These are phyloP conservation scores for Lycia hirtaria DNA, from an alignment of 2,888 invertebrate genomes.

Conservation along the genomic window DNA sequence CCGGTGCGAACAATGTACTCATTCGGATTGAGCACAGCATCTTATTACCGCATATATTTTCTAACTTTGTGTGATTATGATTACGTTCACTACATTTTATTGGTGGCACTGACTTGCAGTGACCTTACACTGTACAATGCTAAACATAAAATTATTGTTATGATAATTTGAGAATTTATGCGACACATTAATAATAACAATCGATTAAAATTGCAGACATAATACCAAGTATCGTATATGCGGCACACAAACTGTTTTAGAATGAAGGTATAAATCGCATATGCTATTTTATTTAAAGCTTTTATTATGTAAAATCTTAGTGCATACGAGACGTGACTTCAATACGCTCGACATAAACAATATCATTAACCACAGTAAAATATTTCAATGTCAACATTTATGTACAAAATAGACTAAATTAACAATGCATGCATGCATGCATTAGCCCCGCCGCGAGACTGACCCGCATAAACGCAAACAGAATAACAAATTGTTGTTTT, in stretches of 20 bases:
- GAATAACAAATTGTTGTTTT: conserved; percentile 74
- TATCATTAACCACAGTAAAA: conserved; percentile 16
- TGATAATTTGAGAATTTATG: not conserved
- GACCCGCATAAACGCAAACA: conserved; percentile 67
- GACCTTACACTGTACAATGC: conserved; percentile 12
- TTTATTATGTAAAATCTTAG: not conserved
- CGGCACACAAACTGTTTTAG: not conserved
- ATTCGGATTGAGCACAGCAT: conserved; percentile 48
- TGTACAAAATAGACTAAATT: conserved; percentile 27
- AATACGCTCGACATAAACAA: not conserved
- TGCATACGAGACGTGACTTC: not conserved
- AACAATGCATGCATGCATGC: conserved; percentile 38
- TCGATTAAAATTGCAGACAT: not conserved
- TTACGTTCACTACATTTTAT: conserved; percentile 19
- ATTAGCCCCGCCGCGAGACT: conserved; percentile 41
- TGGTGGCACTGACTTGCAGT: conserved; percentile 10
- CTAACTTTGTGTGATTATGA: conserved; percentile 29
- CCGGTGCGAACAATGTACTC: conserved; percentile 40
- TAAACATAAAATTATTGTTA: conserved; percentile 3
- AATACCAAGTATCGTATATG: not conserved
- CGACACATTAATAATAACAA: not conserved
- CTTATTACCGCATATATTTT: conserved; percentile 43
- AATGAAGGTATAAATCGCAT: not conserved
- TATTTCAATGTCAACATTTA: conserved; percentile 36
- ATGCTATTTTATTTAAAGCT: not conserved